A percentile compares a stretch with the other conserved stretches of the same genome.
phyloP scores from a whole-genome alignment of 1,140 invertebrate genomes.

The Lepidotrigona ventralis region DNA sequence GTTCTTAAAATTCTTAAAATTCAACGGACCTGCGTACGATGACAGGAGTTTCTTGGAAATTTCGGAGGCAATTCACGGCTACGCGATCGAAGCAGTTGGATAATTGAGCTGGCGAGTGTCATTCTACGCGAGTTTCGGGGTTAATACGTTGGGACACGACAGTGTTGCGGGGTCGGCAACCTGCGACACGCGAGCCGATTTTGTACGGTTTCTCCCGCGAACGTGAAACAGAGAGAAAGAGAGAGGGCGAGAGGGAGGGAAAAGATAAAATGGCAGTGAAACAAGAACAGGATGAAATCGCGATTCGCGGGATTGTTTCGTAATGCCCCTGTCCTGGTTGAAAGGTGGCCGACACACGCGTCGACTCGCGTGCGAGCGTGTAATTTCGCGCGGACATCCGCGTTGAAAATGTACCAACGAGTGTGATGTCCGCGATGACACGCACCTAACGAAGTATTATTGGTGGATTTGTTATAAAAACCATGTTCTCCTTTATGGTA shows the following conservation, averaged over 20 bases:
- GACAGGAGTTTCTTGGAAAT: not conserved
- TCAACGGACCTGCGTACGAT: too few species aligned
- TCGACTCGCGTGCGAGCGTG: conserved; percentile 1
- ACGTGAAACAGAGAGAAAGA: not conserved
- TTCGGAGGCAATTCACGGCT: not conserved
- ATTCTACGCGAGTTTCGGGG: conserved; percentile 31
- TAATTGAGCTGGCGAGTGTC: conserved; percentile 1
- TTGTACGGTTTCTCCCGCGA: conserved; percentile 35
- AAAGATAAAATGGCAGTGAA: not conserved
- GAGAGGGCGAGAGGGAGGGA: too few species aligned
- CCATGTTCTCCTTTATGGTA: not conserved
- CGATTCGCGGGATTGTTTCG: conserved; percentile 17
- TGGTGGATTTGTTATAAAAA: not conserved
- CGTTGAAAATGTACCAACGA: not conserved
- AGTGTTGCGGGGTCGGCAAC: conserved; percentile 36
- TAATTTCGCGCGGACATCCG: conserved; percentile 2
- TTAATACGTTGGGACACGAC: conserved; percentile 31
- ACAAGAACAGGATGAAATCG: not conserved
- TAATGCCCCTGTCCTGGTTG: not conserved
- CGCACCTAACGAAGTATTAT: not conserved
- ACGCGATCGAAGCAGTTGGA: not conserved
- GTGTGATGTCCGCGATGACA: not conserved
- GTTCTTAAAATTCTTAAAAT: too few species aligned
- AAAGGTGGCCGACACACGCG: not conserved
- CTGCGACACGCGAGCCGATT: conserved; percentile 43